Conservation (phyloP, 1,140 invertebrate species). For the Saccostrea cuccullata region DNA sequence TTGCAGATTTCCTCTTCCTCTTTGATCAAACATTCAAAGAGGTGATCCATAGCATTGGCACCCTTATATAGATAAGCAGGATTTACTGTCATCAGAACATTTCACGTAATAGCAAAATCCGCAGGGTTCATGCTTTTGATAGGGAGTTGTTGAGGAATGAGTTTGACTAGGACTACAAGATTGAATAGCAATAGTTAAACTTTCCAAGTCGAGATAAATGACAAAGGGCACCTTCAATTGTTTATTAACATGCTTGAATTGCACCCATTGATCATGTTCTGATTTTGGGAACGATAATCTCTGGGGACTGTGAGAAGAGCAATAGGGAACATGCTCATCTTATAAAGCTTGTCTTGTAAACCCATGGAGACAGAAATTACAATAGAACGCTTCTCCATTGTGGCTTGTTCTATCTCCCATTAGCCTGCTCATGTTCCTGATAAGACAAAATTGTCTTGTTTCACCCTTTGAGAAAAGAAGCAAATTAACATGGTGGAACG, state of each 20-base stretch:
- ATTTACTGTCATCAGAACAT: too few relatives aligned
- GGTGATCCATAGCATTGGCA: too few relatives aligned
- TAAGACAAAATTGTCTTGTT: constrained; percentile 42
- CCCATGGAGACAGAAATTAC: too few relatives aligned
- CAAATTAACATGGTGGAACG: too few relatives aligned
- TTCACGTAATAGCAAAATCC: too few relatives aligned
- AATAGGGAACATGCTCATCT: constrained; percentile 49
- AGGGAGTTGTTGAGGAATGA: constrained; percentile 23
- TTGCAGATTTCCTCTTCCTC: constrained; percentile 42
- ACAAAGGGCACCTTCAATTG: constrained; percentile 49
- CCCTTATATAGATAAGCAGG: too few relatives aligned
- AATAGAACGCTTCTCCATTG: constrained; percentile 40
- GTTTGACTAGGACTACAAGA: constrained; percentile 31
- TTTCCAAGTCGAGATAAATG: constrained; percentile 53
- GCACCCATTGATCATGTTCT: constrained; percentile 53
- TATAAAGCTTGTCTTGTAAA: constrained; percentile 25
- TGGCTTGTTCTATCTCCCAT: constrained; percentile 52
- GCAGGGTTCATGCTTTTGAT: constrained; percentile 53
- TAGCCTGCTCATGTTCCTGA: constrained; percentile 46
- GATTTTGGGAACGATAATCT: constrained; percentile 46
- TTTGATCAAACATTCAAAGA: too few relatives aligned
- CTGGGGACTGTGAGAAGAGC: constrained; percentile 48
- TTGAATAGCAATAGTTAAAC: constrained; percentile 42
- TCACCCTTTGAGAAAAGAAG: constrained; percentile 34
- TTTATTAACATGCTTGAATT: too few relatives aligned